These are phyloP conservation scores for Lophius americanus DNA, from an alignment of 2,797 vertebrate genomes.

Conservation along the genomic window DNA sequence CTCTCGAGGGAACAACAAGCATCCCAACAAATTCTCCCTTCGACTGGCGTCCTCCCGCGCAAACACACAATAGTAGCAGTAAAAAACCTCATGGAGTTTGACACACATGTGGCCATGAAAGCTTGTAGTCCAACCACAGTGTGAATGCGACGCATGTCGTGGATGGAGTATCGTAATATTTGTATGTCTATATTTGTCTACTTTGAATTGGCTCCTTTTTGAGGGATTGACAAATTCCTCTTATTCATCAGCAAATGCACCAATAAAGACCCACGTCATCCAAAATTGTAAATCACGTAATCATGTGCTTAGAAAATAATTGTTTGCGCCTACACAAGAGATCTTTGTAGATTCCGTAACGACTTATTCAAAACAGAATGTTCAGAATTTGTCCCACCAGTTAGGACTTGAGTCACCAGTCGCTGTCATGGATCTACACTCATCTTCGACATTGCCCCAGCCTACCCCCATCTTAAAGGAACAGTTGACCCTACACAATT, in stretches of 20 bases:
- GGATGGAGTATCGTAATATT: constrained; percentile 40
- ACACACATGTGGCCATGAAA: constrained; percentile 36
- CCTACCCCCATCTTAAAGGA: neutral
- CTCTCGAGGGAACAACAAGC: constrained; percentile 55
- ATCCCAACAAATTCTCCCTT: constrained; percentile 24
- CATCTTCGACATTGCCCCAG: neutral
- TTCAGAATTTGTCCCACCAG: neutral
- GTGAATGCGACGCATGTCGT: constrained; percentile 36
- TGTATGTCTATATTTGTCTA: constrained; percentile 11
- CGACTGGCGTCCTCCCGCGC: constrained; percentile 22
- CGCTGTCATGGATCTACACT: neutral
- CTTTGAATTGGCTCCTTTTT: constrained; percentile 16
- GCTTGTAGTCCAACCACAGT: constrained; percentile 31
- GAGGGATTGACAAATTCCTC: neutral
- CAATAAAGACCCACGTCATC: constrained; percentile 9
- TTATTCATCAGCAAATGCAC: constrained; percentile 3
- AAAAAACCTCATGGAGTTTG: constrained; percentile 23
- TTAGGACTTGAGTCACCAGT: neutral
- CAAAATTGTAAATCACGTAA: constrained; percentile 9
- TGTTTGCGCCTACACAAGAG: neutral
- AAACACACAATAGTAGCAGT: constrained; percentile 42
- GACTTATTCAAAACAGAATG: neutral
- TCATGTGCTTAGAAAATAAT: constrained; percentile 9
- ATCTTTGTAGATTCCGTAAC: neutral
- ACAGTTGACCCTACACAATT: neutral